phyloP scores from a whole-genome alignment of 1,140 invertebrate genomes.

The Ephestia elutella region DNA sequence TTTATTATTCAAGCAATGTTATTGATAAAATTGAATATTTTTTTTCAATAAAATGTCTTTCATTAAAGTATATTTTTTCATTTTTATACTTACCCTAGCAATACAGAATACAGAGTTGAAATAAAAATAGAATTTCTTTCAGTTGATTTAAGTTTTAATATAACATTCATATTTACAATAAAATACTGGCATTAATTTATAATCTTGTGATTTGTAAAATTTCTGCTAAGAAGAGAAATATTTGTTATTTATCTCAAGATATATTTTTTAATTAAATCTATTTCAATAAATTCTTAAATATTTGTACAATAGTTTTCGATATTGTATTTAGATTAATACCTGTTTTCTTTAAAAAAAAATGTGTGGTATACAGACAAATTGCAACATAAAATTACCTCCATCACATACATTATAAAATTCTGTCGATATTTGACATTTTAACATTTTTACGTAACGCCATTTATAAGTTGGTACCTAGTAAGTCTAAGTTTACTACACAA shows the following conservation, averaged over 20 bases:
- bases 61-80: conserved; percentile 17
- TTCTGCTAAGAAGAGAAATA: conserved; percentile 10
- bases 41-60: conserved; percentile 56
- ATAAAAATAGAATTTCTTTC: conserved; percentile 30
- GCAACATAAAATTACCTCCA: too few relatives aligned
- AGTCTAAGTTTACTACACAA: too few relatives aligned
- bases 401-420: too few relatives aligned
- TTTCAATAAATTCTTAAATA: conserved; percentile 29
- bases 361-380: too few relatives aligned
- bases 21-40: conserved; percentile 44
- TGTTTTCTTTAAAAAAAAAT: too few relatives aligned
- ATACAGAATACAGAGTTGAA: conserved; percentile 12
- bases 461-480: too few relatives aligned
- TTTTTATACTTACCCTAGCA: conserved; percentile 4
- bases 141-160: conserved; percentile 62
- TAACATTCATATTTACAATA: conserved; percentile 71
- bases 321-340: neutral
- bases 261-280: conserved; percentile 1
- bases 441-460: too few relatives aligned
- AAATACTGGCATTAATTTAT: conserved; percentile 67
- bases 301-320: conserved; percentile 30
- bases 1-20: conserved; percentile 38
- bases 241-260: conserved; percentile 3
- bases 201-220: conserved; percentile 21
- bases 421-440: too few relatives aligned